Evolutionary conservation across 2,113 vertebrate species (phyloP), one percentile per base, ranked within the genome.

Genomic region (Hirundichthys speculiger): DNA sequence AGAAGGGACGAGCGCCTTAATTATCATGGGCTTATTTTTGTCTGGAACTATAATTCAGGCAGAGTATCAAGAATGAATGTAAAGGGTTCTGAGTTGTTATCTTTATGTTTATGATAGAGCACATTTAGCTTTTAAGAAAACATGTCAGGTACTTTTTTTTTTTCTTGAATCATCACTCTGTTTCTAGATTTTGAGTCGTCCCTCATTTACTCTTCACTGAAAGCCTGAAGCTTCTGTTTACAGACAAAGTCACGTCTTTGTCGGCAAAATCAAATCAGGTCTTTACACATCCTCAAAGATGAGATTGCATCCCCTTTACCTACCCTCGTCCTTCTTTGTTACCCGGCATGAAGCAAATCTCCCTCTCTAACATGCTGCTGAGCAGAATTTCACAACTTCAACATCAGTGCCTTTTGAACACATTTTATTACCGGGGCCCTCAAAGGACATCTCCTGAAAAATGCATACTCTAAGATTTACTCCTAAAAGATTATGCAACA

Each of bases 381-480:
- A 60, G 65, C 40, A 14, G 16, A 12, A n/a, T 43, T 47, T 49
- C 38, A n/a, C 2, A 13, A 56, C 46, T 56, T 51, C 10, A 45
- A 45, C 25, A 64, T 46, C 52, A 42, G 16, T 38, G 48, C 24
- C 10, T 51, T n/a, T 40, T 6, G 15, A 10, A 64, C 38, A 72
- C 46, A 19, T 59, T 52, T 84, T 52, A 46, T 64, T 58, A 39
- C 20, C 3, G 2, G 13, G 2, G 12, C 24, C 68, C 43, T 30
- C n/a, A 16, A 38, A 49, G 62, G 39, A 51, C 64, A 34, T 60
- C 49, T 40, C 63, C 83, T 79, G 46, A 77, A 75, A 80, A 84
- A 71, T 63, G 27, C 49, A 71, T 60, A 34, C 56, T 73, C 55
- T 21, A 41, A 4, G 42, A 27, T 73, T 65, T 52, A 62, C 64